These are phyloP conservation scores for Caenorhabditis plicata DNA, from an alignment of 2,888 invertebrate genomes.

Conservation along the genomic window DNA sequence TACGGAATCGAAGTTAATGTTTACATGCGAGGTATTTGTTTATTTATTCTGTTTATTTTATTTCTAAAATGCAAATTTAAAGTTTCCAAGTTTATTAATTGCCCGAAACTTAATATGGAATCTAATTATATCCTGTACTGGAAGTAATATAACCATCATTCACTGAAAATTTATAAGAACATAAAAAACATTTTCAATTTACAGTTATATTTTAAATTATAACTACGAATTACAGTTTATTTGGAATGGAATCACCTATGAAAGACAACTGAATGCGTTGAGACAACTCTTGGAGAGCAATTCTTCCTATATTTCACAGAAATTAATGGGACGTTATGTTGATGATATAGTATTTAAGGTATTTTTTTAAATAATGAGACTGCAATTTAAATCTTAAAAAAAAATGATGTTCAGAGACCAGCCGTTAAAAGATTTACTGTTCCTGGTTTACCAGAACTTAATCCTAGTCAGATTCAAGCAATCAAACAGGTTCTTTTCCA, in stretches of 20 bases:
- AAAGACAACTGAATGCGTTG: constrained; percentile 85
- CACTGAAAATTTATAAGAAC: too few relatives aligned
- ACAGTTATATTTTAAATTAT: background rate
- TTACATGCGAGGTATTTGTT: constrained; percentile 88
- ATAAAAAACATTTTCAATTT: too few relatives aligned
- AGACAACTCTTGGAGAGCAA: constrained; percentile 94
- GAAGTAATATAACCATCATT: too few relatives aligned
- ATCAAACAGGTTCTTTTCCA: constrained; percentile 96
- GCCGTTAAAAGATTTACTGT: constrained; percentile 84
- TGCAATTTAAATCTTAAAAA: too few relatives aligned
- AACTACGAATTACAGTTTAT: constrained; percentile 23
- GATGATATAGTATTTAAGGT: constrained; percentile 69
- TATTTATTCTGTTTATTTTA: too few relatives aligned
- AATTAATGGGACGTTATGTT: constrained; percentile 78
- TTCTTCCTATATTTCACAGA: constrained; percentile 95
- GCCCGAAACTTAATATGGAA: too few relatives aligned
- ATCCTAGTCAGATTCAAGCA: constrained; percentile 95
- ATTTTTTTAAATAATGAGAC: background rate
- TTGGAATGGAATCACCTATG: constrained; percentile 60
- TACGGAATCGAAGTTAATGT: constrained; percentile 90
- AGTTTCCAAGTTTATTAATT: too few relatives aligned
- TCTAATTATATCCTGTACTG: too few relatives aligned
- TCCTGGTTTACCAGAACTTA: constrained; percentile 93
- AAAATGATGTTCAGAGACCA: constrained; percentile 14
- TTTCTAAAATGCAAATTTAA: too few relatives aligned